Evolutionary conservation across 1,140 invertebrate species (phyloP).

Genomic region (Drosophila ambigua): DNA sequence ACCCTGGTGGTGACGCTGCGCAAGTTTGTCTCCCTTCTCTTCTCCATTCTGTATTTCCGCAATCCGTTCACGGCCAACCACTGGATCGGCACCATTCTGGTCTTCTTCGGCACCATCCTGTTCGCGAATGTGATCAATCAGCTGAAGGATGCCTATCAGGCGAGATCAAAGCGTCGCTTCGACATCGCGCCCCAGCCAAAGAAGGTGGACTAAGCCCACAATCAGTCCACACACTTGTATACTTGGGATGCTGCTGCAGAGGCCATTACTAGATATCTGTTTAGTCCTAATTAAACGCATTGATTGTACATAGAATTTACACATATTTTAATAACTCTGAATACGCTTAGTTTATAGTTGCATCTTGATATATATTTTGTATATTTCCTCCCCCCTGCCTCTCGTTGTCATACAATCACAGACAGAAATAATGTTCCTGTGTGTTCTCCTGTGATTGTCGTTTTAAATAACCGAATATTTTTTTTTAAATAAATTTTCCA

Average conservation of each 20-base stretch:
- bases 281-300: constrained; percentile 22
- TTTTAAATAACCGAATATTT: constrained; percentile 2
- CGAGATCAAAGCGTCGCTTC: constrained; percentile 28
- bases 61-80: constrained; percentile 97
- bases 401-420: constrained; percentile 2
- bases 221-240: neutral
- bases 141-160: constrained; percentile 56
- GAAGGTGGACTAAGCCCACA: constrained; percentile 40
- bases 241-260: constrained; percentile 36
- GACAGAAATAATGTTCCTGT: neutral
- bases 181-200: constrained; percentile 41
- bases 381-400: too few species aligned
- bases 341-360: constrained; percentile 30
- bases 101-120: constrained; percentile 96
- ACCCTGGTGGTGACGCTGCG: constrained; percentile 97
- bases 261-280: constrained; percentile 36
- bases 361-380: constrained; percentile 1
- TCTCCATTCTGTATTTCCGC: constrained; percentile 97
- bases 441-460: too few species aligned
- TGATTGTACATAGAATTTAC: constrained; percentile 42
- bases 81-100: constrained; percentile 95
- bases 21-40: constrained; percentile 97
- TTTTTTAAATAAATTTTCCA: constrained; percentile 29
- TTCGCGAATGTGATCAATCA: constrained; percentile 86
- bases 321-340: neutral